Conservation (phyloP, 2,797 vertebrate species). For the Gymnothorax reevesii region DNA sequence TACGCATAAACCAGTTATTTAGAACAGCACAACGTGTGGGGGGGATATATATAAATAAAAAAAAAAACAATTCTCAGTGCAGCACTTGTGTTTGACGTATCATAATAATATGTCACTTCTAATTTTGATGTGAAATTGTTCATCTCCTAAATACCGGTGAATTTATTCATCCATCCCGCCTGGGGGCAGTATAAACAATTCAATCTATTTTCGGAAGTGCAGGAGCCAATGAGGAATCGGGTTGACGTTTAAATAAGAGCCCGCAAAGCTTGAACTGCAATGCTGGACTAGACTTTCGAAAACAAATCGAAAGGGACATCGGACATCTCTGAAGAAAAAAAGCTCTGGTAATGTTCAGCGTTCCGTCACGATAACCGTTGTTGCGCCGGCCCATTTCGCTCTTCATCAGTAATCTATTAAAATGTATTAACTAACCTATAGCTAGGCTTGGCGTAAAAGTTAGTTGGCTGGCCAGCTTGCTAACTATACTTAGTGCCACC, state of each 20-base stretch:
- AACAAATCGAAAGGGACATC: too few relatives aligned
- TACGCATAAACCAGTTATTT: not conserved
- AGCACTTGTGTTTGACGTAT: too few relatives aligned
- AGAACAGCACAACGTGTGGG: not conserved
- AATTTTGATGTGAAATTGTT: not conserved
- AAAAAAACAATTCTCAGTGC: not conserved
- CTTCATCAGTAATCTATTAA: too few relatives aligned
- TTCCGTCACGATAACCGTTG: not conserved
- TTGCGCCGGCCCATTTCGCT: too few relatives aligned
- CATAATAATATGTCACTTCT: not conserved
- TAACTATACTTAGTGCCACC: not conserved
- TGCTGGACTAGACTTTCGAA: not conserved
- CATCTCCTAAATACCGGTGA: not conserved
- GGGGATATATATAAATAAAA: not conserved
- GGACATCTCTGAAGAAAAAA: not conserved
- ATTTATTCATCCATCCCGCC: not conserved
- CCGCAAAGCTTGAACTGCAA: constrained; percentile 28
- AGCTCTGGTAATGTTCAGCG: not conserved
- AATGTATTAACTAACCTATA: too few relatives aligned
- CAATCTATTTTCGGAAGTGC: not conserved
- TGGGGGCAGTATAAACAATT: constrained; percentile 3
- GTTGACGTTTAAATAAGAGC: constrained; percentile 49
- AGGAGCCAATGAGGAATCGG: constrained; percentile 47
- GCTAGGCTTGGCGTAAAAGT: not conserved
- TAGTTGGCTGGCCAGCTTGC: not conserved